Evolutionary conservation across 2,797 vertebrate species (phyloP), one percentile per base, ranked within the genome.

Genomic region (Perdix hodgsoniae): DNA sequence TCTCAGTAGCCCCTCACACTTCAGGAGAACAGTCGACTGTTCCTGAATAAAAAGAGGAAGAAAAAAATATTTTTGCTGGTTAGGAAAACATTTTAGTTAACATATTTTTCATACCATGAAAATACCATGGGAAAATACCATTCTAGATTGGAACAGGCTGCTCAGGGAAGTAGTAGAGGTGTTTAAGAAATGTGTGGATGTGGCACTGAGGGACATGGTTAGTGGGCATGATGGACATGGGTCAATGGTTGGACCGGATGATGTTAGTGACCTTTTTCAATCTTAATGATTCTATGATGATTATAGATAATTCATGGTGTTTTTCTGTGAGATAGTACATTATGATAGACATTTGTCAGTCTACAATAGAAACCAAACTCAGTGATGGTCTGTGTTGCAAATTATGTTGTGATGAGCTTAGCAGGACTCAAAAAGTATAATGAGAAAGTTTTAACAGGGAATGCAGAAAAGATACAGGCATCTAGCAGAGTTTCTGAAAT

Each of bases 391-490:
- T 91, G 15, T 65, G 22, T 81, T 85, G 56, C 47, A 83, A 94
- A 67, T 50, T 39, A 50, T 7, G 10, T 64, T 91, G 49, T 65
- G 66, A 96, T 29, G 29, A 63, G 74, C 35, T 93, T 88, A 88
- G 84, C 57, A 64, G 95, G 66, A 95, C 67, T 93, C 76, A 75
- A 65, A 31, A 93, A 77, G 10, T 56, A 57, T 50, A 94, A 82
- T 80, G 56, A 85, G 65, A 76, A 85, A 70, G 35, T 88, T 96
- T 95, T 84, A 95, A 44, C 75, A 66, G 42, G 71, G 86, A 97
- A 90, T 88, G 56, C 22, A 91, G 90, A 92, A 74, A 95, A 50
- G 35, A 35, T 70, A 93, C 73, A 89, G 86, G 83, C 56, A 95
- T 39, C 57, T 86, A 92, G 49, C 27, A 94, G 88, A 95, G 61